Evolutionary conservation across 2,888 invertebrate species (phyloP).

Genomic region (Acrobeloides nanus): DNA sequence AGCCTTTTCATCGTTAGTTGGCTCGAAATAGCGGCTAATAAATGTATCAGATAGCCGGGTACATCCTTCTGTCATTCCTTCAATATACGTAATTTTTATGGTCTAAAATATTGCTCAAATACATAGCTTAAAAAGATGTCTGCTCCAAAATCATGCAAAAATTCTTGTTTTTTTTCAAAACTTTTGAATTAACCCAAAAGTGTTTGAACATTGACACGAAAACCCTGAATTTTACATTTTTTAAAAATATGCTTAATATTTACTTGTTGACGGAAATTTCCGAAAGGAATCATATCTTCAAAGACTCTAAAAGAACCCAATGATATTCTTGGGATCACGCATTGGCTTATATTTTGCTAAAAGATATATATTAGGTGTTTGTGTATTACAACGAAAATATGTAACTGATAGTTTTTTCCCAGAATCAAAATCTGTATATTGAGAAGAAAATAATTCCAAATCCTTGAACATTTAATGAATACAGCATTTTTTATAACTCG

Average conservation of each 20-base stretch:
- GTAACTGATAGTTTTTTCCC: background rate
- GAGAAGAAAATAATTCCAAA: too few species aligned
- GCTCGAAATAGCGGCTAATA: slow-evolving; percentile 39
- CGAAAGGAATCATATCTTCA: too few species aligned
- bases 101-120: too few species aligned
- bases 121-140: too few species aligned
- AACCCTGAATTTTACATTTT: too few species aligned
- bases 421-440: background rate
- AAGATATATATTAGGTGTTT: background rate
- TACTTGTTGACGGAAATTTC: slow-evolving; percentile 33
- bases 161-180: background rate
- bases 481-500: too few species aligned
- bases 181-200: background rate
- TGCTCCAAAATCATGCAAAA: too few species aligned
- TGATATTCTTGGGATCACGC: slow-evolving; percentile 17
- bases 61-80: slow-evolving; percentile 32
- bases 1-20: slow-evolving; percentile 35
- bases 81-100: slow-evolving; percentile 32
- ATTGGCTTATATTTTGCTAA: slow-evolving; percentile 15
- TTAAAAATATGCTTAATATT: background rate
- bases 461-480: too few species aligned
- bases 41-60: slow-evolving; percentile 37
- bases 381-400: too few species aligned
- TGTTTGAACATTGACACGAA: too few species aligned
- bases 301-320: too few species aligned